phyloP scores from a whole-genome alignment of 2,113 vertebrate species.

The Spilogale gracilis region DNA sequence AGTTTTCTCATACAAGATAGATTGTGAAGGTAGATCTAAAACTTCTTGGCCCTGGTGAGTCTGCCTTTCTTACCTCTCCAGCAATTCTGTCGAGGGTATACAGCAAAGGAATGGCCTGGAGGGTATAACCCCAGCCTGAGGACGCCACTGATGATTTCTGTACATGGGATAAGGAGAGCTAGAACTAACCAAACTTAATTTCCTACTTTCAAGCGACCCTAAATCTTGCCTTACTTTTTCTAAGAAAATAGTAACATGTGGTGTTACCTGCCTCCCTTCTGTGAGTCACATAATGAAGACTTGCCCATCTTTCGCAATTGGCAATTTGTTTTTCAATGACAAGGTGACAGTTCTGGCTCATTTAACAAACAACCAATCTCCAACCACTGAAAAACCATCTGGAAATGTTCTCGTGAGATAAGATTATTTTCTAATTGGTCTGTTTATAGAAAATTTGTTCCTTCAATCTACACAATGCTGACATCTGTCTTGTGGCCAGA shows the following conservation, averaged over 20 bases:
- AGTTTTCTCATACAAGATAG: not conserved
- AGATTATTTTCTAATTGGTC: slow-evolving; percentile 48
- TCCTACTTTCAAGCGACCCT: not conserved
- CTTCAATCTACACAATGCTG: not conserved
- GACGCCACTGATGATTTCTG: not conserved
- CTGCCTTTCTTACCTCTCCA: not conserved
- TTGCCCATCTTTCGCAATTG: not conserved
- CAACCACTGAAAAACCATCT: slow-evolving; percentile 39
- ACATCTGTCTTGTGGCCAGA: not conserved
- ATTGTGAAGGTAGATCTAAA: not conserved
- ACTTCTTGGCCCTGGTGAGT: not conserved
- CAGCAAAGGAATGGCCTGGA: not conserved
- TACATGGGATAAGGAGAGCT: not conserved
- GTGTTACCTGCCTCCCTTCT: not conserved
- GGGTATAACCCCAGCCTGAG: not conserved
- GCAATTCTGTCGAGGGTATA: not conserved
- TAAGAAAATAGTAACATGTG: not conserved
- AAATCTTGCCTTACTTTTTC: not conserved
- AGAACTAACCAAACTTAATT: not conserved
- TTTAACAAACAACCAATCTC: slow-evolving; percentile 60
- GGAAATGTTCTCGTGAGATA: slow-evolving; percentile 31
- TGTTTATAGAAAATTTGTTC: not conserved
- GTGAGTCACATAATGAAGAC: not conserved
- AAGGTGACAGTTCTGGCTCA: slow-evolving; percentile 57
- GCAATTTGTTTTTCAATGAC: slow-evolving; percentile 53